These are phyloP conservation scores for Ammospiza maritima DNA, from an alignment of 2,797 vertebrate genomes.

Conservation along the genomic window DNA sequence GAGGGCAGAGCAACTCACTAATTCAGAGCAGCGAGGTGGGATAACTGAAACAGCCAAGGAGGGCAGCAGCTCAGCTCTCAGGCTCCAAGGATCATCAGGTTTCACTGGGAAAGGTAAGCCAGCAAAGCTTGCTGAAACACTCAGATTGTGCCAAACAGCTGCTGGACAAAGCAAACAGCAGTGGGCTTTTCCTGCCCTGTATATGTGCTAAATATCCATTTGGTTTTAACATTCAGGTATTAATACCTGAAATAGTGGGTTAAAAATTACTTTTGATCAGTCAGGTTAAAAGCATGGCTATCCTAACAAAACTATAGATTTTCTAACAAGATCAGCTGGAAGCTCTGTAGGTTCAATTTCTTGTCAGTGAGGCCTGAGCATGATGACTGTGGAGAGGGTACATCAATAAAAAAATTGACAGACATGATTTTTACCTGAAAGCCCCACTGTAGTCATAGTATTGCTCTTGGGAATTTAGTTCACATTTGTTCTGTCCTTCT, in stretches of 20 bases:
- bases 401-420: not conserved
- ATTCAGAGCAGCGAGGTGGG: not conserved
- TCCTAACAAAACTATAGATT: not conserved
- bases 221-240: not conserved
- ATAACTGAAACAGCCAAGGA: not conserved
- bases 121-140: not conserved
- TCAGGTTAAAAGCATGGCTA: not conserved
- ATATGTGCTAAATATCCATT: not conserved
- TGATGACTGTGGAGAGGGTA: not conserved
- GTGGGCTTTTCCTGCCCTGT: not conserved
- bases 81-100: not conserved
- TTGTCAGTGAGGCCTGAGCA: not conserved
- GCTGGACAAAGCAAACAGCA: not conserved
- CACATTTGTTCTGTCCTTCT: conserved; percentile 76
- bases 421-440: conserved; percentile 83
- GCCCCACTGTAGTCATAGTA: conserved; percentile 91
- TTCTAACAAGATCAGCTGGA: not conserved
- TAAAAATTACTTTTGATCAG: not conserved
- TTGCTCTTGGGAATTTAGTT: conserved; percentile 75
- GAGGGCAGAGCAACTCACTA: accelerated
- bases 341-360: not conserved
- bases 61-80: not conserved
- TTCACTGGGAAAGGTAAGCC: not conserved
- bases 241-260: not conserved
- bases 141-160: not conserved